A percentile compares a stretch with the other conserved stretches of the same genome.
phyloP scores from a whole-genome alignment of 1,140 invertebrate genomes.

The Drosophila triauraria region DNA sequence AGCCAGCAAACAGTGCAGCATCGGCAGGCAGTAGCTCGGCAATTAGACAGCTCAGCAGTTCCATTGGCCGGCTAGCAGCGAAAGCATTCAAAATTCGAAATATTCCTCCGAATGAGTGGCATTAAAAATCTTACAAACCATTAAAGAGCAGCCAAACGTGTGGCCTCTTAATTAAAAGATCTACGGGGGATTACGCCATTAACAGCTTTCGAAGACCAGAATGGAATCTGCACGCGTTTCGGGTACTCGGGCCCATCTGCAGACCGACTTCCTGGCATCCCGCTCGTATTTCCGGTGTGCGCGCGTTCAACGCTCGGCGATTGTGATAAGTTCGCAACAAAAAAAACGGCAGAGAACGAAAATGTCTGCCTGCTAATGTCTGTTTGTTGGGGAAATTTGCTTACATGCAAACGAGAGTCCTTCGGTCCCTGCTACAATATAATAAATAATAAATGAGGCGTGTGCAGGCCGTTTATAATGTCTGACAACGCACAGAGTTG shows the following conservation, averaged over 20 bases:
- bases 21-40: conserved; percentile 6
- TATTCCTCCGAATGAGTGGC: not conserved
- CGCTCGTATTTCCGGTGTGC: conserved; percentile 80
- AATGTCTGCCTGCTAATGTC: conserved; percentile 71
- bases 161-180: conserved; percentile 78
- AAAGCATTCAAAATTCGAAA: conserved; percentile 24
- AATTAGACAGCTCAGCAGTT: conserved; percentile 47
- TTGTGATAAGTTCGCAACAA: conserved; percentile 65
- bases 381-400: conserved; percentile 67
- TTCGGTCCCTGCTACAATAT: conserved; percentile 34
- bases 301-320: conserved; percentile 59
- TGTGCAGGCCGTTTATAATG: conserved; percentile 84
- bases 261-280: conserved; percentile 67
- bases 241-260: conserved; percentile 31
- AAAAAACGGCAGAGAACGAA: conserved; percentile 43
- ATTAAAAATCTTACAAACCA: conserved; percentile 70
- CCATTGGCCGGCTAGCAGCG: not conserved
- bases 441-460: conserved; percentile 83
- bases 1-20: conserved; percentile 34
- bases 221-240: conserved; percentile 54
- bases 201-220: conserved; percentile 40
- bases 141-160: conserved; percentile 70
- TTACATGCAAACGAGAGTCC: conserved; percentile 44
- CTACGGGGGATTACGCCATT: conserved; percentile 64
- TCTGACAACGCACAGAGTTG: conserved; percentile 61